These are phyloP conservation scores for Acanthacorydalis orientalis DNA, from an alignment of 2,888 invertebrate species.

Conservation along the genomic window DNA sequence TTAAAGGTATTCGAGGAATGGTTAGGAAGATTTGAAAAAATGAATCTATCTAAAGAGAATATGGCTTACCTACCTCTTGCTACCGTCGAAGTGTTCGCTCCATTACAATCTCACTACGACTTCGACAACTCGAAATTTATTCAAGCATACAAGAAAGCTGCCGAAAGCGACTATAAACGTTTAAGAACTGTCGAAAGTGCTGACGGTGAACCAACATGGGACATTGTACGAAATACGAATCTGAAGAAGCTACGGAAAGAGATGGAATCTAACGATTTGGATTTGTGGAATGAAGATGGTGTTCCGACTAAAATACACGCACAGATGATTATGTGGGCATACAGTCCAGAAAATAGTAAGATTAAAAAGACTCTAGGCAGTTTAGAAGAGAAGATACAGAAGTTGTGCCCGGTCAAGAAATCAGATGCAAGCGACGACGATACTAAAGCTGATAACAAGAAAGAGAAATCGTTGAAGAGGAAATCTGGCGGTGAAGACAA, in stretches of 20 bases:
- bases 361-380: slow-evolving; percentile 39
- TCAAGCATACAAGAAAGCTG: slow-evolving; percentile 40
- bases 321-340: slow-evolving; percentile 56
- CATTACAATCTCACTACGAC: slow-evolving; percentile 33
- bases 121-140: slow-evolving; percentile 38
- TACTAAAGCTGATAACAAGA: slow-evolving; percentile 10
- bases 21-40: slow-evolving; percentile 52
- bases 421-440: slow-evolving; percentile 10
- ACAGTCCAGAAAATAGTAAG: slow-evolving; percentile 51
- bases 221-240: slow-evolving; percentile 49
- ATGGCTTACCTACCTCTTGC: slow-evolving; percentile 47
- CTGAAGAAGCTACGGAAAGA: slow-evolving; percentile 38
- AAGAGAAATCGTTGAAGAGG: slow-evolving; percentile 14
- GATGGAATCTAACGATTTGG: slow-evolving; percentile 39
- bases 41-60: slow-evolving; percentile 49
- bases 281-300: slow-evolving; percentile 45
- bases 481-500: slow-evolving; percentile 15
- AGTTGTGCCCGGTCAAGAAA: slow-evolving; percentile 8
- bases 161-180: slow-evolving; percentile 55
- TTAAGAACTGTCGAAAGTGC: slow-evolving; percentile 43
- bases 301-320: slow-evolving; percentile 52
- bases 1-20: slow-evolving; percentile 53
- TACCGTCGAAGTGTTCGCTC: slow-evolving; percentile 35
- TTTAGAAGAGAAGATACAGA: slow-evolving; percentile 26
- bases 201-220: slow-evolving; percentile 48